Evolutionary conservation across 1,140 invertebrate genomes (phyloP).

Genomic region (Pseudobourletiella spinata): DNA sequence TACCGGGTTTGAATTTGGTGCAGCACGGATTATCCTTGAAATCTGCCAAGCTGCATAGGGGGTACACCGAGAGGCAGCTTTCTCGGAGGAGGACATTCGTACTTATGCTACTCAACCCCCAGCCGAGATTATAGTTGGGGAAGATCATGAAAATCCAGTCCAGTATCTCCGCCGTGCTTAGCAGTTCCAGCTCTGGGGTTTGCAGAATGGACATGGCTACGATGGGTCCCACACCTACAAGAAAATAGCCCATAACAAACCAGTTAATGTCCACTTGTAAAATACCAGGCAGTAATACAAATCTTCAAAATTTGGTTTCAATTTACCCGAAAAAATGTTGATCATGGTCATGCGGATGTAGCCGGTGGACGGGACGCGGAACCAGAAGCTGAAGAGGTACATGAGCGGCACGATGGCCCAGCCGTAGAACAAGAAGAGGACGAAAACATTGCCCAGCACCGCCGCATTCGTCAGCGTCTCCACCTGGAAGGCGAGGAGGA

Average conservation of each 20-base stretch:
- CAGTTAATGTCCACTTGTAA: background rate
- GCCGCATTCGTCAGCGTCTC: slow-evolving; percentile 39
- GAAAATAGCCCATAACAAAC: slow-evolving; percentile 11
- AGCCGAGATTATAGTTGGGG: slow-evolving; percentile 60
- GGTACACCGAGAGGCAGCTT: background rate
- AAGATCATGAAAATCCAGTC: slow-evolving; percentile 55
- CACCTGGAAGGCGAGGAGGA: slow-evolving; percentile 45
- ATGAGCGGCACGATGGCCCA: slow-evolving; percentile 24
- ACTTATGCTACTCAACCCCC: slow-evolving; percentile 34
- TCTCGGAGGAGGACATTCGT: background rate
- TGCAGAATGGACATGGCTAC: slow-evolving; percentile 57
- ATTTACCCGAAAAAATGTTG: slow-evolving; percentile 57
- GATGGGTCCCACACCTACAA: slow-evolving; percentile 52
- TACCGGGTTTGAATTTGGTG: slow-evolving; percentile 10
- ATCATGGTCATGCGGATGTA: slow-evolving; percentile 57
- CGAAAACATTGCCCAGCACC: slow-evolving; percentile 5
- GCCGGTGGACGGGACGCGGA: slow-evolving; percentile 45
- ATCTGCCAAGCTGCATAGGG: background rate
- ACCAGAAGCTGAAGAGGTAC: slow-evolving; percentile 28
- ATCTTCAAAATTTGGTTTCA: too few relatives aligned
- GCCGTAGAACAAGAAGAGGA: slow-evolving; percentile 23
- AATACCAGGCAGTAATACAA: background rate
- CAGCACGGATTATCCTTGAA: slow-evolving; percentile 16
- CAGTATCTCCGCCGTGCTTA: slow-evolving; percentile 49
- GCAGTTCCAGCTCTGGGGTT: slow-evolving; percentile 48